Evolutionary conservation across 1,140 invertebrate genomes (phyloP), one percentile per base, ranked within the genome.

Genomic region (Danaus melanippus): DNA sequence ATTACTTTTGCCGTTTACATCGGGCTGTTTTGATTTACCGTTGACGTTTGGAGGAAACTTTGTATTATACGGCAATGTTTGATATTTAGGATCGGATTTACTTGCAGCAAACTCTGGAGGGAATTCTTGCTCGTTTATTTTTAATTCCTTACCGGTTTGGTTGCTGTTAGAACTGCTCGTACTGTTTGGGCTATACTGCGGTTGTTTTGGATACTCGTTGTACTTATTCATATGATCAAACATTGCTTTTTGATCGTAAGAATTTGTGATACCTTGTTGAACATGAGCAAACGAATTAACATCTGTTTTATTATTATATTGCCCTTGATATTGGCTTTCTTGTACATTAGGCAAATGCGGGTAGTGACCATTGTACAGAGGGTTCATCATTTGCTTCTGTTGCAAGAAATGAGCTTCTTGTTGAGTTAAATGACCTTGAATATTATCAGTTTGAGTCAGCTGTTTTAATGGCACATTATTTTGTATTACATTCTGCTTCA

Each of bases 61-160:
- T 8, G 94, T 94, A 66, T 95, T 96, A 76, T 95, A 95, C 46
- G 96, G 96, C 75, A 97, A 88, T 12, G 95, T 96, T 87, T 98
- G 96, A 88, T 97, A 97, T 84, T 97, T 97, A 0, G 95, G 94
- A 81, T 97, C 95, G 48, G 93, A 94, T 84, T 97, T 97, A 66
- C 92, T 93, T n/a, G 83, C 85, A 46, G 84, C 87, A 58, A 88
- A 88, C 64, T 88, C 87, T 32, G 87, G 87, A 10, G 84, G 71
- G 62, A 87, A 88, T 67, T 88, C 87, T 72, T 88, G 86, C 67
- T 88, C 84, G 58, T 83, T 86, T 50, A 83, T 84, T 75, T 84
- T 86, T n/a, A 75, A 63, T 56, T 86, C 82, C 72, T 83, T 86
- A 48, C 70, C 74, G 50, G 75, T 79, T 81, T 80, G 83, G 51